These are phyloP conservation scores for Lepetodrilus schrolli DNA, from an alignment of 2,888 invertebrate genomes.

Conservation along the genomic window DNA sequence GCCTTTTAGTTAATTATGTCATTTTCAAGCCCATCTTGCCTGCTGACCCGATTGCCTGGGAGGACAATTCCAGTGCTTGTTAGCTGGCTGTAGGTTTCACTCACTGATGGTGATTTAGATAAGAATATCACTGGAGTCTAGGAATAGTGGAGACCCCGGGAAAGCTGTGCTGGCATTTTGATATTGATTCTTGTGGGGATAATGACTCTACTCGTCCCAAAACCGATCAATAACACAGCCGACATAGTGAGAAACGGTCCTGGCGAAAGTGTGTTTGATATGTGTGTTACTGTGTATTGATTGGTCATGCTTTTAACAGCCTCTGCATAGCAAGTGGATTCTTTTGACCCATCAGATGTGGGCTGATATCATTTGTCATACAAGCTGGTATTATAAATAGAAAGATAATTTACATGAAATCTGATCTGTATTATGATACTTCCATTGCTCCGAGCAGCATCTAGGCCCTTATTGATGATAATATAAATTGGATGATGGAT, in stretches of 20 bases:
- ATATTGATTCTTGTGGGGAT: slow-evolving; percentile 26
- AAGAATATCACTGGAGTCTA: slow-evolving; percentile 25
- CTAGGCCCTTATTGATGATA: background rate
- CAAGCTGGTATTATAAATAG: background rate
- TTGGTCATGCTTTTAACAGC: slow-evolving; percentile 21
- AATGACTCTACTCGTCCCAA: slow-evolving; percentile 25
- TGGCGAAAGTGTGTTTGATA: slow-evolving; percentile 19
- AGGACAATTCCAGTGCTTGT: slow-evolving; percentile 18
- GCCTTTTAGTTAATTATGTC: too few species aligned
- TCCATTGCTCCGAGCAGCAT: background rate
- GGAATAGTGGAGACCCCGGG: slow-evolving; percentile 10
- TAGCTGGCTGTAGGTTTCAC: slow-evolving; percentile 10
- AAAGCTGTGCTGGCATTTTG: slow-evolving; percentile 19
- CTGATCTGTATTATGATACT: slow-evolving; percentile 2
- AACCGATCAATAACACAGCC: slow-evolving; percentile 19
- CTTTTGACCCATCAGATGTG: slow-evolving; percentile 14
- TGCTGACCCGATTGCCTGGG: slow-evolving; percentile 10
- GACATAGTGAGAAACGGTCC: slow-evolving; percentile 20
- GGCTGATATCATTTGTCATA: background rate
- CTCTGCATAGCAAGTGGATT: slow-evolving; percentile 7
- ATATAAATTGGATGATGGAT: too few species aligned
- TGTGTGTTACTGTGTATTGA: slow-evolving; percentile 20
- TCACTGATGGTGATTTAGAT: slow-evolving; percentile 25
- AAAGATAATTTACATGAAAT: slow-evolving; percentile 16
- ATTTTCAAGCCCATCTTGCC: too few species aligned